Conservation (phyloP, 2,888 invertebrate genomes). For the Polyommatus icarus region DNA sequence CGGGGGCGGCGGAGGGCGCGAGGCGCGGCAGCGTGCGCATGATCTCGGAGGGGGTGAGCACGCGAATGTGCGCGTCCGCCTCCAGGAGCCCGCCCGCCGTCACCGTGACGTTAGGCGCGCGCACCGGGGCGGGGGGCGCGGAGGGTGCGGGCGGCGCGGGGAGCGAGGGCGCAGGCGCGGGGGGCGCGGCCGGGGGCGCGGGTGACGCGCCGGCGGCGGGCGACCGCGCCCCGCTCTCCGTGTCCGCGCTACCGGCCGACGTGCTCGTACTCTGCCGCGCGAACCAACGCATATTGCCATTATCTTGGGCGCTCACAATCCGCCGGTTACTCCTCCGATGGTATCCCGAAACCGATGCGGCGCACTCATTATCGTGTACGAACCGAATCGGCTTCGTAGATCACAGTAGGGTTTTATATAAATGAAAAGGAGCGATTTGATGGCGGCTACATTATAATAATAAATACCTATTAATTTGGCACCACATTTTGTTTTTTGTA, state of each 20-base stretch:
- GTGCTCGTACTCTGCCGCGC: conserved; percentile 65
- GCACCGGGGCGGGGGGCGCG: conserved; percentile 60
- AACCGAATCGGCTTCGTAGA: conserved; percentile 24
- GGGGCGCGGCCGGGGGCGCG: conserved; percentile 42
- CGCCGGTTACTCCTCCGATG: conserved; percentile 29
- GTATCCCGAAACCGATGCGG: conserved; percentile 28
- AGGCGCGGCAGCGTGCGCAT: conserved; percentile 94
- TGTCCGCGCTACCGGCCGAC: conserved; percentile 58
- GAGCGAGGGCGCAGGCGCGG: conserved; percentile 37
- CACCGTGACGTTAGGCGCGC: conserved; percentile 85
- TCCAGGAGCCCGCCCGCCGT: conserved; percentile 82
- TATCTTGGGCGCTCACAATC: conserved; percentile 28
- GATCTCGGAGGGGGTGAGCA: conserved; percentile 93
- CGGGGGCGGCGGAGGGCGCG: conserved; percentile 80
- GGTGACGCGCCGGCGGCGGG: conserved; percentile 45
- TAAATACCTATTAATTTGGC: background rate
- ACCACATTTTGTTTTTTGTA: background rate
- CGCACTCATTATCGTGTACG: background rate
- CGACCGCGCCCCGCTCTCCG: conserved; percentile 61
- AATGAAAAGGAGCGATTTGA: conserved; percentile 8
- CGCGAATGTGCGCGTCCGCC: conserved; percentile 91
- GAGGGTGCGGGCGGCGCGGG: conserved; percentile 40
- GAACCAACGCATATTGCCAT: conserved; percentile 56
- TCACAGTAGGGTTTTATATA: background rate
- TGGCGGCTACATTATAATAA: background rate